Evolutionary conservation across 2,888 invertebrate genomes (phyloP).

Genomic region (Prenolepis imparis): DNA sequence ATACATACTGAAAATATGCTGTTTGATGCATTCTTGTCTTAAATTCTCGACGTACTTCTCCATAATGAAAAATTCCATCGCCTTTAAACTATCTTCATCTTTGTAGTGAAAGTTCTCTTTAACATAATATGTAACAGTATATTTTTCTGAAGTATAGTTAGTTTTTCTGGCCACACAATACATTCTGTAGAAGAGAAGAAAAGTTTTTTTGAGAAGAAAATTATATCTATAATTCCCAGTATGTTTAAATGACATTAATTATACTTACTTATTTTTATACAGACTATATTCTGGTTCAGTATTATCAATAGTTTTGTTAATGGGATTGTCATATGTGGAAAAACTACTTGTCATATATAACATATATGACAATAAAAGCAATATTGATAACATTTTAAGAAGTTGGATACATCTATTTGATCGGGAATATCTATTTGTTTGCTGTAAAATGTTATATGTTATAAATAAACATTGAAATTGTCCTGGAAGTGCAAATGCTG

Average conservation of each 20-base stretch:
- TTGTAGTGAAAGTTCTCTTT: constrained; percentile 98
- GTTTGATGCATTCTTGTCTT: too few species aligned
- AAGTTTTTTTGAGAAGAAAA: too few species aligned
- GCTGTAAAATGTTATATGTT: constrained; percentile 77
- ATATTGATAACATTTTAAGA: constrained; percentile 97
- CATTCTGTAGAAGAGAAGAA: too few species aligned
- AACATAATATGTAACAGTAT: constrained; percentile 96
- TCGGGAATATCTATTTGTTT: constrained; percentile 88
- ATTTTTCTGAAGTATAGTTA: constrained; percentile 90
- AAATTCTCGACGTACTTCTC: too few species aligned
- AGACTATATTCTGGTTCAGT: constrained; percentile 98
- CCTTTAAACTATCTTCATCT: too few species aligned
- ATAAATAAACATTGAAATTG: too few species aligned
- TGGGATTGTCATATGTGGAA: too few species aligned
- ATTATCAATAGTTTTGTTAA: too few species aligned
- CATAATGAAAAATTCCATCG: too few species aligned
- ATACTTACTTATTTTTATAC: constrained; percentile 91
- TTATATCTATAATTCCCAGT: constrained; percentile 13
- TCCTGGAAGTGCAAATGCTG: background rate
- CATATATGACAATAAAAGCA: constrained; percentile 95
- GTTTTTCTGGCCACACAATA: too few species aligned
- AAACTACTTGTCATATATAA: constrained; percentile 98
- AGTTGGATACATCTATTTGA: too few species aligned
- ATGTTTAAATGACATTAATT: background rate
- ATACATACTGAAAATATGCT: too few species aligned